These are phyloP conservation scores for Diloba caeruleocephala DNA, from an alignment of 2,888 invertebrate genomes.

Conservation along the genomic window DNA sequence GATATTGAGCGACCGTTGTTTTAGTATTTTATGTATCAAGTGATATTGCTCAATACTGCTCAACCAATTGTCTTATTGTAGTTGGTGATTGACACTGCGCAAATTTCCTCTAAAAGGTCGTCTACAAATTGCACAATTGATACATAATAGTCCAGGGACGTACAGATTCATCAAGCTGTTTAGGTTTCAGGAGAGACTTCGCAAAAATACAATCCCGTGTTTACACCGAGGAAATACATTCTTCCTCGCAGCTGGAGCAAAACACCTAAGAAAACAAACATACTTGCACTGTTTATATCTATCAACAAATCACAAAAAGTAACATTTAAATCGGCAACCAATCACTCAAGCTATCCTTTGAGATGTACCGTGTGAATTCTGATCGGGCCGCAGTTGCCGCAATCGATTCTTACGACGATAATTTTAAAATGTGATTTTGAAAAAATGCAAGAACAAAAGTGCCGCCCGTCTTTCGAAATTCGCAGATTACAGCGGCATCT, in stretches of 20 bases:
- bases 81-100: too few relatives aligned
- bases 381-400: conserved; percentile 69
- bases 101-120: too few relatives aligned
- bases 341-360: conserved; percentile 79
- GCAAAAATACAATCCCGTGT: too few relatives aligned
- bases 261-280: conserved; percentile 5
- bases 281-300: conserved; percentile 27
- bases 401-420: conserved; percentile 81
- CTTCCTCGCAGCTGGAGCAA: neutral
- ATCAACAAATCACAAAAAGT: conserved; percentile 62
- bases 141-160: too few relatives aligned
- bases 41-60: too few relatives aligned
- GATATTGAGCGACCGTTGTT: too few relatives aligned
- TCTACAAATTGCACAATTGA: too few relatives aligned
- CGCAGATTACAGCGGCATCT: conserved; percentile 85
- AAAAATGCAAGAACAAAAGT: conserved; percentile 80
- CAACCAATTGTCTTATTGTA: too few relatives aligned
- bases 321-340: conserved; percentile 59
- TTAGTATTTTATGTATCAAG: too few relatives aligned
- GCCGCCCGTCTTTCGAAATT: conserved; percentile 82
- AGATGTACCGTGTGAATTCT: conserved; percentile 82
- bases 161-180: too few relatives aligned
- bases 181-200: too few relatives aligned
- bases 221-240: too few relatives aligned
- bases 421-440: conserved; percentile 78